Conservation (phyloP, 1,140 invertebrate species). For the Zaprionus gabonicus region DNA sequence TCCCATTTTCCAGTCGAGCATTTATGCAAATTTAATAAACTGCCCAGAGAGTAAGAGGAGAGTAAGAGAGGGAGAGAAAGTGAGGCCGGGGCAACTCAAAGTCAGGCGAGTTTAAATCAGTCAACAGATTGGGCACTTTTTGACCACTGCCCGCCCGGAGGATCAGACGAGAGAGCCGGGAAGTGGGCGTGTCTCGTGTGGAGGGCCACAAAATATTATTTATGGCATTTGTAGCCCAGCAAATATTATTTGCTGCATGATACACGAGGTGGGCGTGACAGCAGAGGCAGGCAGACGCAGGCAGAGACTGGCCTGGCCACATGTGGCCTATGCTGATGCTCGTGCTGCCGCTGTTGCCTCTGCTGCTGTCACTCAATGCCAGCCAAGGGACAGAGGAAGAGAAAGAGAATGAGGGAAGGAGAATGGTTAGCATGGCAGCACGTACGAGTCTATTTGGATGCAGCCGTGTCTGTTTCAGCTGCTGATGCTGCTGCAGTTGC, state of each 20-base stretch:
- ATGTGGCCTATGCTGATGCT: constrained; percentile 49
- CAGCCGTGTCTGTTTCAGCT: constrained; percentile 14
- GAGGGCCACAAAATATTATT: constrained; percentile 67
- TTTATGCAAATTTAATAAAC: constrained; percentile 83
- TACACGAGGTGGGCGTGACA: constrained; percentile 65
- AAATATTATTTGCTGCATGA: constrained; percentile 74
- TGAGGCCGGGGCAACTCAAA: constrained; percentile 33
- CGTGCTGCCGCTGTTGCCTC: constrained; percentile 9
- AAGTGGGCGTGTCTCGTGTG: constrained; percentile 22
- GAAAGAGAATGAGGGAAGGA: constrained; percentile 10
- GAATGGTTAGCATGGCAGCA: neutral
- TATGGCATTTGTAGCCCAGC: constrained; percentile 62
- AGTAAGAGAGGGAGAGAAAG: neutral
- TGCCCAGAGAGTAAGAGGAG: constrained; percentile 26
- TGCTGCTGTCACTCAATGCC: constrained; percentile 68
- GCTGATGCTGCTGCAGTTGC: constrained; percentile 64
- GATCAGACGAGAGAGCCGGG: neutral
- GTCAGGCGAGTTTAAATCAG: constrained; percentile 62
- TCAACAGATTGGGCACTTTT: constrained; percentile 34
- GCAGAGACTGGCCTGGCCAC: constrained; percentile 22
- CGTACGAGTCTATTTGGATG: constrained; percentile 35
- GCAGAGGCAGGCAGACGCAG: neutral
- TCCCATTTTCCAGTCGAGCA: constrained; percentile 50
- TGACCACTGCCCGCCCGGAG: neutral
- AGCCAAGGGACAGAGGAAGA: constrained; percentile 6